A percentile compares a stretch with the other conserved stretches of the same genome.
These are phyloP conservation scores for Berghia stephanieae DNA, from an alignment of 1,140 invertebrate genomes.

Conservation along the genomic window DNA sequence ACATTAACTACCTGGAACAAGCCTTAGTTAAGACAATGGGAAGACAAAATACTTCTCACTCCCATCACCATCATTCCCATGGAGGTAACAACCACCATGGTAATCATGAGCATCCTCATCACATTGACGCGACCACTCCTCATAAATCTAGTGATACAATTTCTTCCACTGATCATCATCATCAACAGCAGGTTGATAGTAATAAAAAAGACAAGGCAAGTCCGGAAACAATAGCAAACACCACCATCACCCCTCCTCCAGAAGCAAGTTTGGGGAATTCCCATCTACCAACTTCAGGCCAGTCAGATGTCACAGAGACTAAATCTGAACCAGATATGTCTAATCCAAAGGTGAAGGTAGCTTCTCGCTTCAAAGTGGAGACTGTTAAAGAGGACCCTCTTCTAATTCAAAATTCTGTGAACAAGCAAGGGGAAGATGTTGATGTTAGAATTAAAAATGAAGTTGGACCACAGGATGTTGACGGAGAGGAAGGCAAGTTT, in stretches of 20 bases:
- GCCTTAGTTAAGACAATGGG: slow-evolving; percentile 30
- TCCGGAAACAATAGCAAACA: too few relatives aligned
- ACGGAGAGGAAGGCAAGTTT: slow-evolving; percentile 12
- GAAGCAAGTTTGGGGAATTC: slow-evolving; percentile 20
- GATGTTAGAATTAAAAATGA: slow-evolving; percentile 7
- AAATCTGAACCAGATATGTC: slow-evolving; percentile 30
- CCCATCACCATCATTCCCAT: too few relatives aligned
- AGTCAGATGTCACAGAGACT: slow-evolving; percentile 1
- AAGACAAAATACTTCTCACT: slow-evolving; percentile 19
- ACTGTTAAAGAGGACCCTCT: slow-evolving; percentile 24
- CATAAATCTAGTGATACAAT: too few relatives aligned
- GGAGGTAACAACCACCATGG: too few relatives aligned
- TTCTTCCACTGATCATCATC: too few relatives aligned
- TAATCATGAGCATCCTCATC: too few relatives aligned
- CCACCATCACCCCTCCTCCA: slow-evolving; percentile 13
- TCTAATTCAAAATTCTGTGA: too few relatives aligned
- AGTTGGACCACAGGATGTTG: background rate
- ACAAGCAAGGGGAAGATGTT: background rate
- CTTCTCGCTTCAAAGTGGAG: slow-evolving; percentile 29
- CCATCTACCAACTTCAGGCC: background rate
- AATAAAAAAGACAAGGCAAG: too few relatives aligned
- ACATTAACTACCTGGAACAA: slow-evolving; percentile 27
- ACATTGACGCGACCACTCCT: too few relatives aligned
- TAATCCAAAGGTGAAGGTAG: slow-evolving; percentile 16
- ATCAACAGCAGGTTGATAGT: too few relatives aligned